Conservation (phyloP, 2,888 invertebrate genomes). For the Fragum fragum region DNA sequence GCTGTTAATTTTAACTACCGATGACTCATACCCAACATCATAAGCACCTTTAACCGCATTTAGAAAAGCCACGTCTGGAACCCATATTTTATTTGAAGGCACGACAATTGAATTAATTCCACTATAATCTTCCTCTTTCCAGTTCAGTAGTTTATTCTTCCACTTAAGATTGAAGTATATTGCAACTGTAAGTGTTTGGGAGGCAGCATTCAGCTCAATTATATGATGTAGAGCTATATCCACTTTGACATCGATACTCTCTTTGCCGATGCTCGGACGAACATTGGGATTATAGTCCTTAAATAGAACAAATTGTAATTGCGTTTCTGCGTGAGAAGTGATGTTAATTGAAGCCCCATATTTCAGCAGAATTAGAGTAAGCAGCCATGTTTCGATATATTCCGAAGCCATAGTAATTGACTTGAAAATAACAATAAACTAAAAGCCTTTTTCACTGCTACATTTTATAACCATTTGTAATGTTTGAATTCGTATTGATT, state of each 20-base stretch:
- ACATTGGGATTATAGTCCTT: slow-evolving; percentile 20
- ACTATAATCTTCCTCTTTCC: slow-evolving; percentile 32
- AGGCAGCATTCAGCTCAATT: slow-evolving; percentile 36
- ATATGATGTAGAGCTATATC: slow-evolving; percentile 32
- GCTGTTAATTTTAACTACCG: slow-evolving; percentile 5
- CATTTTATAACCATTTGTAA: too few relatives aligned
- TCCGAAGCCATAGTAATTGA: too few relatives aligned
- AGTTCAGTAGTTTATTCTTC: slow-evolving; percentile 45
- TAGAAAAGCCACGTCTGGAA: slow-evolving; percentile 34
- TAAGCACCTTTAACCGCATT: slow-evolving; percentile 40
- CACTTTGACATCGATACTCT: neutral
- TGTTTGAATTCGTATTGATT: too few relatives aligned
- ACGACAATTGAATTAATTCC: slow-evolving; percentile 27
- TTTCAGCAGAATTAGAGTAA: too few relatives aligned
- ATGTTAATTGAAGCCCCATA: too few relatives aligned
- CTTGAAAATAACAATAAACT: too few relatives aligned
- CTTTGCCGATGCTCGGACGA: neutral
- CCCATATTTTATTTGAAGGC: slow-evolving; percentile 44
- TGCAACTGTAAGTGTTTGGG: slow-evolving; percentile 40
- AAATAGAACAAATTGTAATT: neutral
- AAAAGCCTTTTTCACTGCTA: too few relatives aligned
- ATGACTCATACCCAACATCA: slow-evolving; percentile 39
- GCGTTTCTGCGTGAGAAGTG: neutral
- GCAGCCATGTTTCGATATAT: too few relatives aligned
- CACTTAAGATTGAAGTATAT: slow-evolving; percentile 29